phyloP scores from a whole-genome alignment of 2,797 vertebrate genomes.

The Telmatherina bonti region DNA sequence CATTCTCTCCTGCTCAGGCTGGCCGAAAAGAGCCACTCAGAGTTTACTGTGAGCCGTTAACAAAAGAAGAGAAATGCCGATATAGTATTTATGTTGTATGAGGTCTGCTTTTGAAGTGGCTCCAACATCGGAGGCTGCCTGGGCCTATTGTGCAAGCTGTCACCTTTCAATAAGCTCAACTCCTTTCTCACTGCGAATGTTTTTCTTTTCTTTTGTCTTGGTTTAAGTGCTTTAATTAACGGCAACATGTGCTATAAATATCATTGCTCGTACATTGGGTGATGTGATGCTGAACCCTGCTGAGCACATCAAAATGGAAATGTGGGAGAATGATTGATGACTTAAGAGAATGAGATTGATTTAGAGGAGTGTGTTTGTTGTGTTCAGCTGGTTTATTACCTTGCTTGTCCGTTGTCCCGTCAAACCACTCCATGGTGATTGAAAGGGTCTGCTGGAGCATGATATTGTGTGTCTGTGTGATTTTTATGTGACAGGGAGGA shows the following conservation, averaged over 20 bases:
- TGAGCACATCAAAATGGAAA: conserved; percentile 26
- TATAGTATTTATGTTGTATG: conserved; percentile 6
- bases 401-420: conserved; percentile 34
- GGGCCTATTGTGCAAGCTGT: conserved; percentile 43
- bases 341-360: conserved; percentile 42
- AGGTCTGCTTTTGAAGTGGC: conserved; percentile 54
- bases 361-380: conserved; percentile 52
- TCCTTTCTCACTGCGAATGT: conserved; percentile 24
- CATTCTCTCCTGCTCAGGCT: conserved; percentile 9
- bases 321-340: conserved; percentile 55
- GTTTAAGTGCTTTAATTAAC: conserved; percentile 28
- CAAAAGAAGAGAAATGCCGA: conserved; percentile 49
- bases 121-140: conserved; percentile 14
- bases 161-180: conserved; percentile 35
- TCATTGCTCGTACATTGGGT: neutral
- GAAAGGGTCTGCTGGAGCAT: conserved; percentile 63
- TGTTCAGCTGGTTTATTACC: conserved; percentile 68
- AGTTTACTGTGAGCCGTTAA: conserved; percentile 30
- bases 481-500: neutral
- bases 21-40: conserved; percentile 1
- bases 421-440: conserved; percentile 59
- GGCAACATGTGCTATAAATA: conserved; percentile 15
- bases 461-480: conserved; percentile 34
- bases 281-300: conserved; percentile 2
- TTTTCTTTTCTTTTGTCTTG: neutral